phyloP scores from a whole-genome alignment of 2,113 vertebrate genomes.

The Dendropsophus ebraccatus region DNA sequence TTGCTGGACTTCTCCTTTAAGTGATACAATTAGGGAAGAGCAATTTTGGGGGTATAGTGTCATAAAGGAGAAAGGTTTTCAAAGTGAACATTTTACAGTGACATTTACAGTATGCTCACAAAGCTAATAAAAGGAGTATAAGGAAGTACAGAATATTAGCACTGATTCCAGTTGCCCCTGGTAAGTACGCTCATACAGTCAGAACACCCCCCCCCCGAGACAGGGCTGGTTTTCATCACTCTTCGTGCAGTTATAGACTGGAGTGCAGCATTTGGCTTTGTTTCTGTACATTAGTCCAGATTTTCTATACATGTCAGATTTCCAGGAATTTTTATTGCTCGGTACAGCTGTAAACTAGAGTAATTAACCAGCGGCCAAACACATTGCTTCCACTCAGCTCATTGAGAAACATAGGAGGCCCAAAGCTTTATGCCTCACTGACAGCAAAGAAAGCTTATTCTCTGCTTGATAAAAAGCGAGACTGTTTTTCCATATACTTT shows the following conservation, averaged over 20 bases:
- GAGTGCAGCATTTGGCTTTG: background rate
- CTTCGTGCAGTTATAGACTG: background rate
- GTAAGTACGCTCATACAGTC: background rate
- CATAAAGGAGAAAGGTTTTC: background rate
- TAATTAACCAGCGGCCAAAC: background rate
- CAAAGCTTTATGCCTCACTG: too few species aligned
- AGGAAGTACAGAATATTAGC: background rate
- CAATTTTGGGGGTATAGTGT: background rate
- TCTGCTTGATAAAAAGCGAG: background rate
- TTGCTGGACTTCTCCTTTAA: too few species aligned
- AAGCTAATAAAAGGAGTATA: background rate
- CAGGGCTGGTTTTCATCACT: conserved; percentile 10
- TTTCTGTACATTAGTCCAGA: background rate
- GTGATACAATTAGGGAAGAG: too few species aligned
- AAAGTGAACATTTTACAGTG: background rate
- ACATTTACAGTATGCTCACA: background rate
- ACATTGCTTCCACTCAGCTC: background rate
- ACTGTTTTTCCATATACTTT: background rate
- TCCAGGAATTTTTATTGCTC: conserved; percentile 33
- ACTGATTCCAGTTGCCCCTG: background rate
- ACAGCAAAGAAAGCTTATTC: too few species aligned
- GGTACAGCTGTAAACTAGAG: background rate
- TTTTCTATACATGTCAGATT: conserved; percentile 13
- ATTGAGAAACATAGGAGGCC: background rate
- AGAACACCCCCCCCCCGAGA: conserved; percentile 19